Percentiles rank a stretch among this genome's conserved stretches.
phyloP scores from a whole-genome alignment of 1,140 invertebrate species.

The Lepidurus arcticus region DNA sequence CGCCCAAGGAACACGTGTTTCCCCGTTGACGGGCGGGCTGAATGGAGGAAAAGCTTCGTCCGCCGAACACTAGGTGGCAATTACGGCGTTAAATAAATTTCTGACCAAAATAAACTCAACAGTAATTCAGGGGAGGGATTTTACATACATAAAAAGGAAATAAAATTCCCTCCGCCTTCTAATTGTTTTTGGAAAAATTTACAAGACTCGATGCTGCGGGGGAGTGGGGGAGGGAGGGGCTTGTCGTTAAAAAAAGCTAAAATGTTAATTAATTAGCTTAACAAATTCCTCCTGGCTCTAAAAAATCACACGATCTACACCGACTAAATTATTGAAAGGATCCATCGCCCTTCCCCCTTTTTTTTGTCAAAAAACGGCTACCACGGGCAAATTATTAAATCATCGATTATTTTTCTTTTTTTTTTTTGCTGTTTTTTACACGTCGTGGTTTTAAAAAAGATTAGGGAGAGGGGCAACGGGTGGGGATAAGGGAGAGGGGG shows the following conservation, averaged over 20 bases:
- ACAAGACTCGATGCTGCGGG: slow-evolving; percentile 13
- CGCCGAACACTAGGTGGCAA: background rate
- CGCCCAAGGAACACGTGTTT: background rate
- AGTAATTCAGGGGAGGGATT: background rate
- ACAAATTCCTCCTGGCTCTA: background rate
- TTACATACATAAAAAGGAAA: background rate
- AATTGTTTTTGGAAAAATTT: background rate
- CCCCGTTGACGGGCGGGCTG: background rate
- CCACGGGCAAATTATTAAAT: background rate
- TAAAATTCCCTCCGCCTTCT: background rate
- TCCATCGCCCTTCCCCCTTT: background rate
- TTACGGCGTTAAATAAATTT: background rate
- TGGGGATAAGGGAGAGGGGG: background rate
- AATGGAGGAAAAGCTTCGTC: background rate
- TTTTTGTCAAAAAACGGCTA: background rate
- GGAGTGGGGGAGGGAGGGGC: background rate
- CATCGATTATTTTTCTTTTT: background rate
- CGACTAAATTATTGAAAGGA: slow-evolving; percentile 22
- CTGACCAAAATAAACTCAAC: too few species aligned
- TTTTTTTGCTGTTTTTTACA: background rate
- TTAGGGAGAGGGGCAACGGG: background rate
- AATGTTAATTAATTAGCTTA: background rate
- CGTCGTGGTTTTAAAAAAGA: slow-evolving; percentile 8
- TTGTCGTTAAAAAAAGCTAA: background rate
- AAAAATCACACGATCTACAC: slow-evolving; percentile 19